These are phyloP conservation scores for Takifugu flavidus DNA, from an alignment of 2,113 vertebrate species.

Conservation along the genomic window DNA sequence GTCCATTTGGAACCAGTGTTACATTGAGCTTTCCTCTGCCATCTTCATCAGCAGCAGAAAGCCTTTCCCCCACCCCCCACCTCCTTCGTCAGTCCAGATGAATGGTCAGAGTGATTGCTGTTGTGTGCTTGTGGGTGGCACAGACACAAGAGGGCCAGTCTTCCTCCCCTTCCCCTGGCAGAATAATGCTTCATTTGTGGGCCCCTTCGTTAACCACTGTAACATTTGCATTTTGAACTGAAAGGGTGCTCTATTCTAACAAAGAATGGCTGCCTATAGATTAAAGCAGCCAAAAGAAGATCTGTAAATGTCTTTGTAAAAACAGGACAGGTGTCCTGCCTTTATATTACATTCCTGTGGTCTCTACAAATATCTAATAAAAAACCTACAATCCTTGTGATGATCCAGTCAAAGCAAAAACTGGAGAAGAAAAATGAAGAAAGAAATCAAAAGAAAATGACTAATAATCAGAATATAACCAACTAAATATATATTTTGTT, in stretches of 20 bases:
- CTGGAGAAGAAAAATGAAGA: too few species aligned
- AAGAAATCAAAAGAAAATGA: too few species aligned
- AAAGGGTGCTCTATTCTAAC: constrained; percentile 66
- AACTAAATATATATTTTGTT: too few species aligned
- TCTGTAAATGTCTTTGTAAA: constrained; percentile 39
- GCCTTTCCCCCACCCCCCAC: constrained; percentile 19
- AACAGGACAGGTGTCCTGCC: constrained; percentile 1
- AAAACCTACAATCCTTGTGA: neutral
- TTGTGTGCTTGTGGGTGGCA: constrained; percentile 67
- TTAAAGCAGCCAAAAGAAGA: constrained; percentile 23
- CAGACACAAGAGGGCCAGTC: constrained; percentile 65
- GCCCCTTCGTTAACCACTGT: constrained; percentile 55
- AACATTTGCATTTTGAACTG: constrained; percentile 74
- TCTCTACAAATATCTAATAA: constrained; percentile 16
- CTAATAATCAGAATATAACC: too few species aligned
- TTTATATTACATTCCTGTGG: constrained; percentile 23
- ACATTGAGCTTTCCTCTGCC: constrained; percentile 15
- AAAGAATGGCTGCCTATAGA: constrained; percentile 40
- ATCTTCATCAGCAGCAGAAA: constrained; percentile 29
- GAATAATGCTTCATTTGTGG: constrained; percentile 67
- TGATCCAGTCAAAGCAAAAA: neutral
- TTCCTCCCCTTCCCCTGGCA: constrained; percentile 49
- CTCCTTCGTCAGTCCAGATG: constrained; percentile 43
- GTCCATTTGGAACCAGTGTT: constrained; percentile 20
- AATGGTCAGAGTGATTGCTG: constrained; percentile 61